Base-by-base conservation (phyloP, 92 coral and sea anemone species). In the Paramuricea clavata region DNA sequence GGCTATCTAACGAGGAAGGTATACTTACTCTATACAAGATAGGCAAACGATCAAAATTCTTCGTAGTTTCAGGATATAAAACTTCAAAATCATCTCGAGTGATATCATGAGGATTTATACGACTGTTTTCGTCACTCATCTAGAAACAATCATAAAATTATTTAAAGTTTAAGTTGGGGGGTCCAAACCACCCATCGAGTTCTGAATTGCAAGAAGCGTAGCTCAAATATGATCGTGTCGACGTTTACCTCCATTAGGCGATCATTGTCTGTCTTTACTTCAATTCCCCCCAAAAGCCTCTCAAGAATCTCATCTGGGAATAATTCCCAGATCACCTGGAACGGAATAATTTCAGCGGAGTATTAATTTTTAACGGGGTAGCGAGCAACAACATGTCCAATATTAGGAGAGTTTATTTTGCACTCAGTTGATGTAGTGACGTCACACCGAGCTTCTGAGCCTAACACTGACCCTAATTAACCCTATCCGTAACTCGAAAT, bases 11-110 rank as follows among this genome's bases (percentile, higher is more conserved):
- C n/a, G 8, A 19, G 26, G 25, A 12, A 17, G 28, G 28, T 23
- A 4, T 1, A 84, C 99, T 89, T 81, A 96, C 99, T 44, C 99
- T 90, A 69, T 94, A 96, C 81, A 94, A 96, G 57, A 96, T 94
- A 25, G 98, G 99, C 32, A 96, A 86, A 83, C 93, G 91, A 86
- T 96, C 99, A 85, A 96, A 96, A 79, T 96, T 94, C 92, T 96
- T 94, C 22, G 99, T 96, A 6, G 99, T 96, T 73, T 96, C 98
- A 28, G 95, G 99, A 78, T 90, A 96, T 81, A 96, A 56, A 23
- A 96, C 94, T 34, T 96, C 98, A 31, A 94, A 85, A 47, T 91
- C 91, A 0, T 89, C 93, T 60, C 92, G 90, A 31, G 69, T 44
- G 41, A 96, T 93, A 73, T 91, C 93, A 49, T 91, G 90, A 59